Evolutionary conservation across 2,797 vertebrate genomes (phyloP), one percentile per base, ranked within the genome.

Genomic region (Capromys pilorides): DNA sequence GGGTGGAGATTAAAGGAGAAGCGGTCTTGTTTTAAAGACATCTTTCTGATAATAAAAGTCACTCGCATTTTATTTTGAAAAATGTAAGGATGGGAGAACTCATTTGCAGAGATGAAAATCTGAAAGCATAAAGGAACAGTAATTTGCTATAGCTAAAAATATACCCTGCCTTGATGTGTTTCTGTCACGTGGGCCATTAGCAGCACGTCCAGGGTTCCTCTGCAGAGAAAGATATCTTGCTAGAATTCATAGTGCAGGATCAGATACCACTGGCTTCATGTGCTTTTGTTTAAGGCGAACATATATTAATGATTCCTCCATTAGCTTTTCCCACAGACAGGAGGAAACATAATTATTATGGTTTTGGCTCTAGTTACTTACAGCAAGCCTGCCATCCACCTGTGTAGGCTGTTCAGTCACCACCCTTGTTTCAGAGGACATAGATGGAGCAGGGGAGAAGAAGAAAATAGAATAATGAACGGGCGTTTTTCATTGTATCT

Each of bases 91-190:
- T 87, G 93, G 81, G 90, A 92, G 86, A 84, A 62, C 51, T 85
- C 84, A 87, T 84, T 82, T 90, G 62, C 49, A 90, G 95, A 96
- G 89, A 94, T 78, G 94, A 93, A 89, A 73, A 49, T 67, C 81
- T 91, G 90, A 95, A 90, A 39, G 78, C 91, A 86, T 78, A 90
- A 89, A 94, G 73, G 82, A 96, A 89, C 49, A 75, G 93, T 83
- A 90, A 97, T 96, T 94, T 95, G 64, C 89, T 88, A 51, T 28
- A 86, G 75, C 94, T 96, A 96, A 96, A 97, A 95, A 95, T 95
- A 96, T 51, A 89, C 26, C 31, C 85, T 54, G 33, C 73, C 77
- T 92, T 54, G 81, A 79, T 90, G 96, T 92, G 51, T 90, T 78
- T 80, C 41, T 11, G 19, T 89, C 91, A 77, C 2, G 16, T 81